Evolutionary conservation across 2,797 vertebrate species (phyloP).

Genomic region (Chrosomus eos): DNA sequence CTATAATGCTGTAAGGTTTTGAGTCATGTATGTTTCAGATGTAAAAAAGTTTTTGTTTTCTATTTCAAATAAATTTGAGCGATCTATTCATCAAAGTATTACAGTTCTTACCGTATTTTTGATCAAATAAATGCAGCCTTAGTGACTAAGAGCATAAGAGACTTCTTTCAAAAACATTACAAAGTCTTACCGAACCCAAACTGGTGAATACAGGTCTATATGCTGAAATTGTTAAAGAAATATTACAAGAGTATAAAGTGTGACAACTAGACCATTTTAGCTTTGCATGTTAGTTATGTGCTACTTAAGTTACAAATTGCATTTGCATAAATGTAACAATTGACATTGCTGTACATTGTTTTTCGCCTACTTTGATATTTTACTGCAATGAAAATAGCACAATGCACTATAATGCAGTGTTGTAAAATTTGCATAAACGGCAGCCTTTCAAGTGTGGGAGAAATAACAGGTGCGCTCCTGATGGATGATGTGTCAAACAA

Average conservation of each 20-base stretch:
- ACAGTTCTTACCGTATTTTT: background rate
- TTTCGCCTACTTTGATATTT: background rate
- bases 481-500: slow-evolving; percentile 8
- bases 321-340: background rate
- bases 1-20: background rate
- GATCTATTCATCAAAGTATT: background rate
- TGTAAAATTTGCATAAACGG: background rate
- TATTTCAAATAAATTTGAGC: background rate
- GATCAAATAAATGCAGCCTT: background rate
- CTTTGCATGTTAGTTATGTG: background rate
- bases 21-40: background rate
- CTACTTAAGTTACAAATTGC: background rate
- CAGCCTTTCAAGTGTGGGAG: slow-evolving; percentile 5
- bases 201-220: background rate
- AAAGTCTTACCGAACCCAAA: background rate
- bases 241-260: background rate
- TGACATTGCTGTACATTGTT: background rate
- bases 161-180: background rate
- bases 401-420: background rate
- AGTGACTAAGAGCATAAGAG: background rate
- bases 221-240: background rate
- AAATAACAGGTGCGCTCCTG: slow-evolving; percentile 19
- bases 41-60: background rate
- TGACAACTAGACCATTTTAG: background rate
- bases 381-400: background rate